Evolutionary conservation across 2,113 vertebrate genomes (phyloP), one percentile per base, ranked within the genome.

Genomic region (Xiphorhynchus elegans): DNA sequence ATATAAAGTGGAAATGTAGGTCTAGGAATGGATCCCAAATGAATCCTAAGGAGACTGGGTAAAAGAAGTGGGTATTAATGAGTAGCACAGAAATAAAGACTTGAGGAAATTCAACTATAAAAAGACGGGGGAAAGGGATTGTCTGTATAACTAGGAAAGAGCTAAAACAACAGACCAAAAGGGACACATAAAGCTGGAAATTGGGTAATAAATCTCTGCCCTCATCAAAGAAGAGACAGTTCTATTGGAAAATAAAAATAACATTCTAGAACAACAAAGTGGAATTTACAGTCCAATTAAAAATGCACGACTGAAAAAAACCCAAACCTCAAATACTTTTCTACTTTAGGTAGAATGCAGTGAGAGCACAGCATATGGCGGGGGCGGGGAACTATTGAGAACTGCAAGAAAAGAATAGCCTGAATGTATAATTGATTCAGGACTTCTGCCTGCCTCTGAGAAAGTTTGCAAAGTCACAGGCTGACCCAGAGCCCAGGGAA

Each of bases 211-310:
- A 95, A 97, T 96, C 88, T 94, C 84, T 92, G 94, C 78, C 90
- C 92, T 92, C 93, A 92, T 96, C 92, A 96, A 89, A 95, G 94
- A 89, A 62, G 70, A 96, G 84, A 96, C 86, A 89, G 76, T 87
- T 96, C 96, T 94, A 96, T 89, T 94, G 95, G 95, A 96, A 97
- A 96, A 96, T 95, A 97, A 96, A 97, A 89, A 94, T 85, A 97
- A 90, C 92, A 81, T 59, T 79, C 90, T 83, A 83, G 90, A 82
- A 62, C 74, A 93, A 87, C 77, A 63, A 62, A 96, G 77, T 44
- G 62, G 89, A 78, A 95, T 96, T 96, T 96, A 95, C 76, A 88
- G 87, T 59, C 77, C 91, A 93, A 96, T 95, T 95, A 94, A 93
- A 92, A 85, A 93, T 90, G 87, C 87, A 69, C 3, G 0, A 21